Conservation (phyloP, 2,888 invertebrate species). For the Argyresthia albistria region DNA sequence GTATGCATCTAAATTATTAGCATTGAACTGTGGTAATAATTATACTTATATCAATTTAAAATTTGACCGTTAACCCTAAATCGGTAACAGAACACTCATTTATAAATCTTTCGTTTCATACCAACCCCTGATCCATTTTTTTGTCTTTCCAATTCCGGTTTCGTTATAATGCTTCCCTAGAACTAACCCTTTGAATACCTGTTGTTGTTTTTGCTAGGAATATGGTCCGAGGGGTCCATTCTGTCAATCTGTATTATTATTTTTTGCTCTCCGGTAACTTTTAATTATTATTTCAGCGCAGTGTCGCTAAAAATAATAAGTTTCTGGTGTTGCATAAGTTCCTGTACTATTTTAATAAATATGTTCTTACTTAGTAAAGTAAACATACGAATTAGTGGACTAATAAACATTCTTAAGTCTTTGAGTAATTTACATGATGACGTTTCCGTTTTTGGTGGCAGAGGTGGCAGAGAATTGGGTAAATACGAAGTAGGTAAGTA, state of each 20-base stretch:
- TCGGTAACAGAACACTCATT: slow-evolving; percentile 34
- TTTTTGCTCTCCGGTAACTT: slow-evolving; percentile 27
- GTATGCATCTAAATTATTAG: too few relatives aligned
- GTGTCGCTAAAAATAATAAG: neutral
- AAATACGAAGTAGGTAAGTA: too few relatives aligned
- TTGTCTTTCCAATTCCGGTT: slow-evolving; percentile 26
- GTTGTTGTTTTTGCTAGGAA: slow-evolving; percentile 34
- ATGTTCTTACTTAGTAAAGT: too few relatives aligned
- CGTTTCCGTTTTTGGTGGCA: too few relatives aligned
- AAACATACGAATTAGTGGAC: too few relatives aligned
- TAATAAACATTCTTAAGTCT: too few relatives aligned
- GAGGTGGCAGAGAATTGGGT: too few relatives aligned
- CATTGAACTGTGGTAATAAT: neutral
- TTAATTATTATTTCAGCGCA: slow-evolving; percentile 15
- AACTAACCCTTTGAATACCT: slow-evolving; percentile 63
- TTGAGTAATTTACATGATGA: too few relatives aligned
- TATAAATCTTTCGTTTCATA: slow-evolving; percentile 35
- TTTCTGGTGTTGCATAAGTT: neutral
- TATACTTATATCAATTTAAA: neutral
- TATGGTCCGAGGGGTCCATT: slow-evolving; percentile 36
- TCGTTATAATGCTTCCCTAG: slow-evolving; percentile 6
- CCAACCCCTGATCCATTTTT: slow-evolving; percentile 43
- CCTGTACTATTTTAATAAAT: neutral
- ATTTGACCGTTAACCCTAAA: slow-evolving; percentile 34
- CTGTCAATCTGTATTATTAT: slow-evolving; percentile 43